A percentile compares a stretch with the other conserved stretches of the same genome.
Conservation (phyloP, 2,113 vertebrate genomes). For the Rhinopithecus roxellana region DNA sequence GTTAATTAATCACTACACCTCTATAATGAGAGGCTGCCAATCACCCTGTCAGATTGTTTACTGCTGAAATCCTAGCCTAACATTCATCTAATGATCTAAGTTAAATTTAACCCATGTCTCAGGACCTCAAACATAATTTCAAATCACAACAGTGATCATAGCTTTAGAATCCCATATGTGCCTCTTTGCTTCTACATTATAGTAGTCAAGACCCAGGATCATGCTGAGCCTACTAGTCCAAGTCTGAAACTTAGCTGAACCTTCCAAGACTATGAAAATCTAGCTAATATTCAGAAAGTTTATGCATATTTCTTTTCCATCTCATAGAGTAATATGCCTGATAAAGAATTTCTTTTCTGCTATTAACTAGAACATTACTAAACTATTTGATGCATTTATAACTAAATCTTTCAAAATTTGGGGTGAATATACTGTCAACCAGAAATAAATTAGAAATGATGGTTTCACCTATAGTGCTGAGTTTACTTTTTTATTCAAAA, state of each 20-base stretch:
- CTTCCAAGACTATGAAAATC: neutral
- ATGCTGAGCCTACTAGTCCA: rapidly evolving
- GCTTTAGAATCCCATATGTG: neutral
- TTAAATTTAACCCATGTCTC: constrained; percentile 77
- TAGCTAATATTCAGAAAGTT: neutral
- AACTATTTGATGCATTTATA: neutral
- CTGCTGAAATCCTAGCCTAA: constrained; percentile 68
- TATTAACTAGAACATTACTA: neutral
- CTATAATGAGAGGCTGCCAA: constrained; percentile 79
- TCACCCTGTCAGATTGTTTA: constrained; percentile 79
- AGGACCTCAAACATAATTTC: constrained; percentile 48
- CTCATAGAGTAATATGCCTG: neutral
- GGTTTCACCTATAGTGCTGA: neutral
- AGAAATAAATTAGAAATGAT: neutral
- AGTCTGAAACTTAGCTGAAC: neutral
- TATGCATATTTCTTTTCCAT: neutral
- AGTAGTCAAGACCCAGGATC: neutral
- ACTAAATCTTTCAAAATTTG: neutral
- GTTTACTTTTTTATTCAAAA: neutral
- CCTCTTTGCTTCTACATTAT: neutral
- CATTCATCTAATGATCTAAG: constrained; percentile 75
- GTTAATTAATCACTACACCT: constrained; percentile 79
- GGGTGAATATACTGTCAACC: neutral
- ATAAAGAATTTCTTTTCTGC: neutral
- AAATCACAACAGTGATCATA: neutral